Evolutionary conservation across 2,113 vertebrate species (phyloP).

Genomic region (Colistium nudipinnis): DNA sequence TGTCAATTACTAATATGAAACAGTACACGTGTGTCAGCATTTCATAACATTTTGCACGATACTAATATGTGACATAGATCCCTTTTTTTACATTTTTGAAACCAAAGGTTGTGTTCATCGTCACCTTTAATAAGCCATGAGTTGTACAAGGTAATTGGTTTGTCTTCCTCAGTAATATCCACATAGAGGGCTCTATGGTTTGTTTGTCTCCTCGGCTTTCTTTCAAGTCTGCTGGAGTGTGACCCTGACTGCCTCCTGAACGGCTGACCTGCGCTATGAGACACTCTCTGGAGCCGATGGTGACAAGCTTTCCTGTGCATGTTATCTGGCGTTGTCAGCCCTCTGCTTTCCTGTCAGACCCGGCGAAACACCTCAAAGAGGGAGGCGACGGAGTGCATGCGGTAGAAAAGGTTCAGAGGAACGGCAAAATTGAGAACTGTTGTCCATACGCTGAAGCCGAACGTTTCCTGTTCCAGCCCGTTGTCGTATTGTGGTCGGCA

Average conservation of each 20-base stretch:
- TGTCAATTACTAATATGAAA: slow-evolving; percentile 29
- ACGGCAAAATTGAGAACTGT: slow-evolving; percentile 95
- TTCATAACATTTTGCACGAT: slow-evolving; percentile 13
- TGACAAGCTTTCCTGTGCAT: slow-evolving; percentile 52
- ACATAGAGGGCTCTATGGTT: slow-evolving; percentile 9
- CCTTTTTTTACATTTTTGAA: slow-evolving; percentile 23
- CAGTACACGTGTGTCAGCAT: slow-evolving; percentile 22
- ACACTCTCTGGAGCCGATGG: slow-evolving; percentile 22
- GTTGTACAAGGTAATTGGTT: slow-evolving; percentile 40
- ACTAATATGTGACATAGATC: slow-evolving; percentile 29
- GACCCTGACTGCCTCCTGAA: slow-evolving; percentile 58
- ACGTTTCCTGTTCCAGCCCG: slow-evolving; percentile 90
- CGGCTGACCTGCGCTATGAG: slow-evolving; percentile 50
- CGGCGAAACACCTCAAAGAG: slow-evolving; percentile 95
- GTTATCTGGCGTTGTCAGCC: slow-evolving; percentile 32
- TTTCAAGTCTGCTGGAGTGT: slow-evolving; percentile 53
- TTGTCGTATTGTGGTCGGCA: slow-evolving; percentile 97
- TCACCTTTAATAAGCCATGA: slow-evolving; percentile 10
- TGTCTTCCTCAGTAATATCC: slow-evolving; percentile 34
- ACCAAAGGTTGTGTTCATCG: slow-evolving; percentile 22
- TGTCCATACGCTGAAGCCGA: slow-evolving; percentile 94
- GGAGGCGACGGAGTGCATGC: slow-evolving; percentile 95
- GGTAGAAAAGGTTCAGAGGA: slow-evolving; percentile 96
- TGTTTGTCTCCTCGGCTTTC: slow-evolving; percentile 42
- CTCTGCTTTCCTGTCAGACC: slow-evolving; percentile 77